Percentiles rank a stretch among this genome's conserved stretches.
These are phyloP conservation scores for Caenorhabditis afra DNA, from an alignment of 2,888 invertebrate species.

Conservation along the genomic window DNA sequence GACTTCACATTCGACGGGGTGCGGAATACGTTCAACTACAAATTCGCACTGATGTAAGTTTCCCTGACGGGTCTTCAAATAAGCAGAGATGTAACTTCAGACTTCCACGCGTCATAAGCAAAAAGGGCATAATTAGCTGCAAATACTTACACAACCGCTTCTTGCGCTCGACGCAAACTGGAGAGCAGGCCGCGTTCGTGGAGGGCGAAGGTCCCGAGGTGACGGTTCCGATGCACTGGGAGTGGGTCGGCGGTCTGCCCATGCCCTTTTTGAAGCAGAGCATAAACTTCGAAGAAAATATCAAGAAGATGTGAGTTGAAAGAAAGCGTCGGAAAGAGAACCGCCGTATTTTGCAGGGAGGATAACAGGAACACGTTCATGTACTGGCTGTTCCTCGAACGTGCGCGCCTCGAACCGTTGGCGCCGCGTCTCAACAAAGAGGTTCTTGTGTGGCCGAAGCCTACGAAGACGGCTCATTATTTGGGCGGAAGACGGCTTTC, in stretches of 20 bases:
- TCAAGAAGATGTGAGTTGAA: conserved; percentile 12
- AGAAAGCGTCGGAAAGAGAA: no score
- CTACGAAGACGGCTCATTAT: conserved; percentile 1
- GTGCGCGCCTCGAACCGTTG: background rate
- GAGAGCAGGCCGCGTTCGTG: background rate
- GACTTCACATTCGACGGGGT: conserved; percentile 10
- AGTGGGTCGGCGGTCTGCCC: background rate
- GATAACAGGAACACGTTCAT: background rate
- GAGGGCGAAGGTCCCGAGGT: background rate
- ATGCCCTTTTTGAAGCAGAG: background rate
- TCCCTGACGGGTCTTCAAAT: background rate
- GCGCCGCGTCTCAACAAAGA: background rate
- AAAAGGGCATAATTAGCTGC: background rate
- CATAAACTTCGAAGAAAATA: background rate
- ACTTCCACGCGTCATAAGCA: background rate
- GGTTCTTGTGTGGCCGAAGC: conserved; percentile 20
- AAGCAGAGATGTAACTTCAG: conserved; percentile 6
- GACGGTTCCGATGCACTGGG: conserved; percentile 3
- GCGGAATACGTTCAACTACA: conserved; percentile 6
- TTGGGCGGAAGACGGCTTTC: background rate
- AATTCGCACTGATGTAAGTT: conserved; percentile 24
- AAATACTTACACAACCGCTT: conserved; percentile 16
- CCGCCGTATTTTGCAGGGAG: conserved; percentile 8
- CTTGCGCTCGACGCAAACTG: conserved; percentile 7
- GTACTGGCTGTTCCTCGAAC: conserved; percentile 17